phyloP scores from a whole-genome alignment of 2,113 vertebrate species.

The Poeciliopsis retropinna region DNA sequence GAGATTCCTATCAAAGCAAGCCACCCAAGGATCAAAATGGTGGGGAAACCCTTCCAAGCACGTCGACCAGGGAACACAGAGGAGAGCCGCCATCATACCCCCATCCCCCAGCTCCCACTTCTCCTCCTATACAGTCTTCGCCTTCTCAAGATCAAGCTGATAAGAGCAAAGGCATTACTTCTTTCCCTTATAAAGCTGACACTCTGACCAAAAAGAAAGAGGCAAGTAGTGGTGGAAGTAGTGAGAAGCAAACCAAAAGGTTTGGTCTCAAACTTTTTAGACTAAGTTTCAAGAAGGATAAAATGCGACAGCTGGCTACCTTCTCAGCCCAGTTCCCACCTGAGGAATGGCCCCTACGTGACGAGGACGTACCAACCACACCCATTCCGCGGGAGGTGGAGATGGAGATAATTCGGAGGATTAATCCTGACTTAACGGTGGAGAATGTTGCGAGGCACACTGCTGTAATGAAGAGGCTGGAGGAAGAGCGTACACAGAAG shows the following conservation, averaged over 20 bases:
- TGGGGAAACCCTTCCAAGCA: conserved; percentile 80
- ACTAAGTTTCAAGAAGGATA: conserved; percentile 98
- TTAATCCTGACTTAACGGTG: conserved; percentile 97
- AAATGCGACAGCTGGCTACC: conserved; percentile 94
- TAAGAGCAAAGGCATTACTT: conserved; percentile 92
- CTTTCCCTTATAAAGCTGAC: conserved; percentile 95
- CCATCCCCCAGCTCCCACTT: conserved; percentile 84
- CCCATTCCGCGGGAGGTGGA: conserved; percentile 95
- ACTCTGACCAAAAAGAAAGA: conserved; percentile 95
- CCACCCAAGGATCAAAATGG: conserved; percentile 87
- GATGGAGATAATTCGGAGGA: conserved; percentile 97
- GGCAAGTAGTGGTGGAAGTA: conserved; percentile 72
- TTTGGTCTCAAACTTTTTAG: conserved; percentile 97
- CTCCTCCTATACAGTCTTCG: conserved; percentile 83
- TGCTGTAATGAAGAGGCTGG: conserved; percentile 97
- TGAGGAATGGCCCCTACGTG: conserved; percentile 96
- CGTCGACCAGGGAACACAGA: conserved; percentile 85
- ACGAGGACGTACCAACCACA: conserved; percentile 92
- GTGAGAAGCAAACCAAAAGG: conserved; percentile 96
- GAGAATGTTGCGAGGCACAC: conserved; percentile 98
- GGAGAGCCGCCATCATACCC: conserved; percentile 87
- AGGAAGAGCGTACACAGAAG: conserved; percentile 95
- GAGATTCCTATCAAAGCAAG: conserved; percentile 88
- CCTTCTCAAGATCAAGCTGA: conserved; percentile 87
- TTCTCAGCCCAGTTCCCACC: conserved; percentile 99